A percentile compares a stretch with the other conserved stretches of the same genome.
Conservation (phyloP, 2,797 vertebrate genomes). For the Tachyglossus aculeatus region DNA sequence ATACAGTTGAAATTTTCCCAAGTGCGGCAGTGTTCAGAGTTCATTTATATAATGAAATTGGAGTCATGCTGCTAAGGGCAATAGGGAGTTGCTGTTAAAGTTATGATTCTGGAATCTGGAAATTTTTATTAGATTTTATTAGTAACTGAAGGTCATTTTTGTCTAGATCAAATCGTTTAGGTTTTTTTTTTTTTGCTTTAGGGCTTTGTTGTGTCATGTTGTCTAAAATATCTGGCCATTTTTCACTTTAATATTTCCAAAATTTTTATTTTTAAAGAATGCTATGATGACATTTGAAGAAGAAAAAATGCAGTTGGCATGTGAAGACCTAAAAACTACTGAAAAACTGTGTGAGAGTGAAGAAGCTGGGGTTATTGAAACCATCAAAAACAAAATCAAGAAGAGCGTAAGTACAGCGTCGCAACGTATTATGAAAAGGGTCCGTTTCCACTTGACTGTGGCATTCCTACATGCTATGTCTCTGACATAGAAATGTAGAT, state of each 20-base stretch:
- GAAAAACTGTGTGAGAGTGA: conserved; percentile 92
- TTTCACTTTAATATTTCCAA: not conserved
- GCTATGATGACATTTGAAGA: conserved; percentile 99
- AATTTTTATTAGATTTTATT: not conserved
- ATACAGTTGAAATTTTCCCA: too few species aligned
- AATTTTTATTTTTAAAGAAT: conserved; percentile 76
- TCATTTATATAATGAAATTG: not conserved
- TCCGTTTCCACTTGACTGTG: not conserved
- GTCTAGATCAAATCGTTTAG: not conserved
- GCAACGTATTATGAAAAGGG: not conserved
- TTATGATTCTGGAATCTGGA: not conserved
- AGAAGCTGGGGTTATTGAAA: conserved; percentile 90
- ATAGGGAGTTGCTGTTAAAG: not conserved
- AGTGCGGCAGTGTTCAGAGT: not conserved
- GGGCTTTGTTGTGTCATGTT: conserved; percentile 11
- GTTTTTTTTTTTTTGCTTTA: not conserved
- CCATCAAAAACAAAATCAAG: conserved; percentile 94
- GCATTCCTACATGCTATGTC: not conserved
- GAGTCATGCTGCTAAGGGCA: not conserved
- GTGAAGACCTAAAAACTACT: conserved; percentile 91
- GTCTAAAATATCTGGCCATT: not conserved
- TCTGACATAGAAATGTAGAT: too few species aligned
- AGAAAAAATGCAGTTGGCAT: conserved; percentile 95
- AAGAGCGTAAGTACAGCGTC: conserved; percentile 83
- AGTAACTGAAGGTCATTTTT: not conserved